Evolutionary conservation across 2,888 invertebrate species (phyloP).

Genomic region (Nasonovia ribisnigri): DNA sequence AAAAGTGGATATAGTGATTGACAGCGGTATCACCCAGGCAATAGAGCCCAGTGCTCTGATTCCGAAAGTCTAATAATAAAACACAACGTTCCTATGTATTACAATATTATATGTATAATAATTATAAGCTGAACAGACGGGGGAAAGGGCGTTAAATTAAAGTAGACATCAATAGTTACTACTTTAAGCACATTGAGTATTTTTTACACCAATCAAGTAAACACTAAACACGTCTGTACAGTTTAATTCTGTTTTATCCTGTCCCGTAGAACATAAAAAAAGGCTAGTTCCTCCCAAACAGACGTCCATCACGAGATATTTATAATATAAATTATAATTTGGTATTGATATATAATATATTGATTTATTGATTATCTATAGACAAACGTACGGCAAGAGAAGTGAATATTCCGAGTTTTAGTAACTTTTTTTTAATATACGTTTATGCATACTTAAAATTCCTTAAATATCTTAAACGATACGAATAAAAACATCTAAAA

Average conservation of each 20-base stretch:
- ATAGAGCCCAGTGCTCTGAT: conserved; percentile 87
- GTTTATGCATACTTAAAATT: neutral
- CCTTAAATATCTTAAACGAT: neutral
- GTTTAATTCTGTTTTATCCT: neutral
- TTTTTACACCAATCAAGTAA: neutral
- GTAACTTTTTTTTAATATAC: neutral
- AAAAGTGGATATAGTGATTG: conserved; percentile 92
- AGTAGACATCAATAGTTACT: neutral
- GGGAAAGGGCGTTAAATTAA: neutral
- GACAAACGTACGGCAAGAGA: neutral
- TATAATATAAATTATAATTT: neutral
- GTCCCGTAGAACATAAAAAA: neutral
- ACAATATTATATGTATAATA: neutral
- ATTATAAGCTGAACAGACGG: neutral
- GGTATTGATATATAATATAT: neutral
- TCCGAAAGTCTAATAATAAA: conserved; percentile 79
- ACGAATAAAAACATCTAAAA: neutral
- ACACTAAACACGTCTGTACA: neutral
- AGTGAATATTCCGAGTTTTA: neutral
- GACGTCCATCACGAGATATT: neutral
- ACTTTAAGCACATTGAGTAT: neutral
- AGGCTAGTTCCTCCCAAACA: neutral
- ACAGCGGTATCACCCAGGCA: conserved; percentile 94
- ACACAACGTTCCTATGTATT: neutral
- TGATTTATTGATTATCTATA: neutral